These are phyloP conservation scores for Amphimedon queenslandica DNA, from an alignment of 37 sponge, comb jelly and placozoan species.

Conservation along the genomic window DNA sequence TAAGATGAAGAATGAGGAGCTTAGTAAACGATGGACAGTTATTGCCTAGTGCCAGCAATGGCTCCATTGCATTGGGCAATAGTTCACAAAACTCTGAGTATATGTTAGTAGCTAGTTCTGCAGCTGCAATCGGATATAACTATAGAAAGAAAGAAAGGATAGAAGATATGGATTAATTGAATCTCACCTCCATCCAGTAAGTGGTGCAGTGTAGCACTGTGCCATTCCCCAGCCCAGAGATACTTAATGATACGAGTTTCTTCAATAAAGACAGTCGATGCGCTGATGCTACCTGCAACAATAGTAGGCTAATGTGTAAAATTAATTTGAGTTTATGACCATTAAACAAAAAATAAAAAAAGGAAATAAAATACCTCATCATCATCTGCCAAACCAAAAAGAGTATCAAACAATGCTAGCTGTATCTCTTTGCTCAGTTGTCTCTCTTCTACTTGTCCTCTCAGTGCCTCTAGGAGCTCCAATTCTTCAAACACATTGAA, in stretches of 20 bases:
- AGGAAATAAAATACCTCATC: neutral
- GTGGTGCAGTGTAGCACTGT: slow-evolving; percentile 34
- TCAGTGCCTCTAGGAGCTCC: slow-evolving; percentile 34
- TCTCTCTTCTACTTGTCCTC: slow-evolving; percentile 32
- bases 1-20: slow-evolving; percentile 45
- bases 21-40: slow-evolving; percentile 49
- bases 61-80: slow-evolving; percentile 51
- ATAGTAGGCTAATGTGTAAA: neutral
- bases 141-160: slow-evolving; percentile 7
- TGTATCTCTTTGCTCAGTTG: slow-evolving; percentile 14
- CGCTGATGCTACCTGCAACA: neutral
- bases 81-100: slow-evolving; percentile 61
- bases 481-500: slow-evolving; percentile 44
- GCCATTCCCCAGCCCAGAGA: slow-evolving; percentile 25
- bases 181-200: slow-evolving; percentile 68
- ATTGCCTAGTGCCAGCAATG: slow-evolving; percentile 33
- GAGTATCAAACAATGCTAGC: slow-evolving; percentile 59
- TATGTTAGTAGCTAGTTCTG: slow-evolving; percentile 15
- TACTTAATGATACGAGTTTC: slow-evolving; percentile 48
- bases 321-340: neutral
- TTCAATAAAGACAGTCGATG: slow-evolving; percentile 20
- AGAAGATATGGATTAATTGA: neutral
- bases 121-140: slow-evolving; percentile 35
- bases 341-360: neutral
- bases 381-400: slow-evolving; percentile 38